Evolutionary conservation across 2,113 vertebrate genomes (phyloP), one percentile per base, ranked within the genome.

Genomic region (Gasterosteus aculeatus): DNA sequence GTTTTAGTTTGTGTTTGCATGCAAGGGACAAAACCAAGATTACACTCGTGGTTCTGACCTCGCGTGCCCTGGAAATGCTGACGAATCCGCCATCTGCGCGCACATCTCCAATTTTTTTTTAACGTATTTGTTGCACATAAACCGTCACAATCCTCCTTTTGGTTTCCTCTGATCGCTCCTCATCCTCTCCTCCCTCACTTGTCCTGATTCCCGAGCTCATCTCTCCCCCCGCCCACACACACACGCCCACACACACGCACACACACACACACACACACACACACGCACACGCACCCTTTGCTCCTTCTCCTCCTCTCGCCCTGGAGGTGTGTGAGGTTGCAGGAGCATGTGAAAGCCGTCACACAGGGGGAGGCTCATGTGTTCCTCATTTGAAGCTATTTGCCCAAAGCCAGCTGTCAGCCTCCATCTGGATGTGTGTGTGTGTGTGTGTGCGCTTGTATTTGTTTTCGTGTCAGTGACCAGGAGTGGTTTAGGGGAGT

Each of bases 321-420:
- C 85, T 11, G 71, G 79, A 92, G 88, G 84, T 85, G 87, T 84
- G 87, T 84, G 83, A 87, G 83, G 87, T 81, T 81, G 78, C 53
- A 69, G 78, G 65, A 92, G 87, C 86, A 93, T 91, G 91, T 93
- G 91, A 92, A 87, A 90, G 91, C 90, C 85, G 77, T 92, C 91
- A 88, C 86, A 86, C 73, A 89, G 80, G 65, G 87, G 84, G 81
- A 74, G 66, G 77, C 78, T 89, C 83, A 90, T 93, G 91, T 89
- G 87, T 84, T 89, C 92, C 80, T 90, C 90, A 90, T 93, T 91
- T 92, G 88, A 89, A 93, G 83, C 85, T 83, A 81, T 88, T 92
- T 78, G 85, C 90, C 89, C 85, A 88, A 85, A 91, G 89, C 91
- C 75, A 89, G 82, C 87, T 89, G 88, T 92, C 90, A 89, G 86